Evolutionary conservation across 2,797 vertebrate species (phyloP).

Genomic region (Anguilla marmorata): DNA sequence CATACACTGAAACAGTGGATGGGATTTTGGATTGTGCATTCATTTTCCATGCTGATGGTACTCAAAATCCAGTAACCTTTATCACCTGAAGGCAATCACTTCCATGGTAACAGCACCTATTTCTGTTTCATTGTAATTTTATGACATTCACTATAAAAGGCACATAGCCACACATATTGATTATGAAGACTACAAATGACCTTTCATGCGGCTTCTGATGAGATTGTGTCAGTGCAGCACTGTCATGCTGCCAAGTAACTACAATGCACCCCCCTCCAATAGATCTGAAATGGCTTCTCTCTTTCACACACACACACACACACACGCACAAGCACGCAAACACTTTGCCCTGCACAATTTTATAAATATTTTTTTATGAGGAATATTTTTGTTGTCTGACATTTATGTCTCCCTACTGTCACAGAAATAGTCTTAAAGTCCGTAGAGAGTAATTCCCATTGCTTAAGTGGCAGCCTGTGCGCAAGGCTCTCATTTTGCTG

Average conservation of each 20-base stretch:
- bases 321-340: no score
- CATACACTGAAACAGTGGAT: no score
- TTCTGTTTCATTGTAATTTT: slow-evolving; percentile 23
- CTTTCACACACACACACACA: background rate
- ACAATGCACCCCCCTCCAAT: background rate
- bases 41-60: background rate
- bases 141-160: slow-evolving; percentile 21
- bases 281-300: background rate
- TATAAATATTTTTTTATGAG: background rate
- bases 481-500: no score
- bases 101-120: slow-evolving; percentile 10
- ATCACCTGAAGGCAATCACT: background rate
- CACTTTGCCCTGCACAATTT: background rate
- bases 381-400: background rate
- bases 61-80: background rate
- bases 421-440: no score
- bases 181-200: slow-evolving; percentile 29
- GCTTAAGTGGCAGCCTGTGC: no score
- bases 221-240: background rate
- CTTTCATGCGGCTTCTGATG: slow-evolving; percentile 15
- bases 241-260: background rate
- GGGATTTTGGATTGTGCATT: background rate
- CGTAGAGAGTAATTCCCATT: no score
- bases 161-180: slow-evolving; percentile 30
- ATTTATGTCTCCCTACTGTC: background rate